Evolutionary conservation across 2,888 invertebrate species (phyloP), one percentile per base, ranked within the genome.

Genomic region (Sinopyrophorus schimmeli): DNA sequence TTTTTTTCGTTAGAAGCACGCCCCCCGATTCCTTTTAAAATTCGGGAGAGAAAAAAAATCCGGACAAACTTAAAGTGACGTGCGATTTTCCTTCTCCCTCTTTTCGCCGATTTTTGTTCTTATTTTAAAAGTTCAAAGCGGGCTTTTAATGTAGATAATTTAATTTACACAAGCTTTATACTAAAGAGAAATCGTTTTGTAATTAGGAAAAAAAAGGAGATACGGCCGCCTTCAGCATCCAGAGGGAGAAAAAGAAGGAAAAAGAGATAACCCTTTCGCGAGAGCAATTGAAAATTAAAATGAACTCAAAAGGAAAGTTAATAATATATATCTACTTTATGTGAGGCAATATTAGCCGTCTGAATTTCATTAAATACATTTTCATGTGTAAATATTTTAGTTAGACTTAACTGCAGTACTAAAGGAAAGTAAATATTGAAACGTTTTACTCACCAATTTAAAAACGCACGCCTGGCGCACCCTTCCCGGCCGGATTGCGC

Each of bases 301-400:
- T 54, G 53, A 57, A 55, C 20, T 50, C 53, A 54, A 55, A 55
- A 58, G 54, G 49, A 57, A 61, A 63, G 57, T 59, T 61, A 62
- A 65, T 63, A 61, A 58, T 55, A 57, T 57, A 59, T 62, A 62
- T 59, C 55, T 56, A 54, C 61, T 64, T 59, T 60, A 51, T 53
- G 56, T 60, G 58, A 58, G 56, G 63, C 60, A 63, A 65, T 65
- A 67, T 66, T 66, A 60, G 60, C 60, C 53, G 57, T 62, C 62
- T 63, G 66, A 67, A 66, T 67, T 67, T 65, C 65, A 65, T 66
- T 66, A 67, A 67, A 65, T 64, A 66, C 66, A 60, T 65, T 64
- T 64, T 53, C 62, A 60, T 61, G 59, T 53, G 65, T 60, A 68
- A 68, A 68, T 67, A 68, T 67, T 68, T 62, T 63, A 63, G 59